Evolutionary conservation across 2,888 invertebrate species (phyloP), one percentile per base, ranked within the genome.

Genomic region (Drosophila gaucha): DNA sequence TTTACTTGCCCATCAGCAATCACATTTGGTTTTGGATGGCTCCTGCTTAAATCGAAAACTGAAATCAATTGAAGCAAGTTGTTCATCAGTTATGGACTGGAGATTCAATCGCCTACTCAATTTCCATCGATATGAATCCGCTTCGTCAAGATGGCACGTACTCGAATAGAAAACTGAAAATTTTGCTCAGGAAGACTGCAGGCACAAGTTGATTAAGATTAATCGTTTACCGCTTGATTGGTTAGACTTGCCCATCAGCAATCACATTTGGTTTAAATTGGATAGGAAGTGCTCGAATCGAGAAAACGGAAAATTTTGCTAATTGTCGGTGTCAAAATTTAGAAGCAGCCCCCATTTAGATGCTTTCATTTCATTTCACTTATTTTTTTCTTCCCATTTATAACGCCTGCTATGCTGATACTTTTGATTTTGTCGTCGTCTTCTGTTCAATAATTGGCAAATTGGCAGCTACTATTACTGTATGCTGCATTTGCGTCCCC

Each of bases 1-100:
- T 49, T 4, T 8, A 64, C 54, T 68, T 60, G 47, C 80, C 71
- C 67, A 79, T 67, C 52, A 51, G 44, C 39, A 51, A 30, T 58
- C 52, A 52, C 44, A 54, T 58, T 41, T 18, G 46, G 33, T 36
- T 62, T 20, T 6, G 2, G 43, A 26, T 6, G 28, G 28, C 18
- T 5, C 6, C 41, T 14, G 10, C 24, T 24, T 6, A 24, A 41
- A 24, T 41, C 8, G 9, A n/a, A 12, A 5, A 14, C 14, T 0
- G n/a, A n/a, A n/a, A n/a, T n/a, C n/a, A n/a, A n/a, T n/a, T n/a
- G n/a, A n/a, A n/a, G 2, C 9, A 6, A 39, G 16, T 9, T 24
- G 3, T n/a, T 20, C 10, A n/a, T 9, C 14, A 22, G 22, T 22
- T 26, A 24, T 24, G n/a, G 22, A 39, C n/a, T 3, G n/a, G 8